These are phyloP conservation scores for Arnoldichthys spilopterus DNA, from an alignment of 2,797 vertebrate species.

Conservation along the genomic window DNA sequence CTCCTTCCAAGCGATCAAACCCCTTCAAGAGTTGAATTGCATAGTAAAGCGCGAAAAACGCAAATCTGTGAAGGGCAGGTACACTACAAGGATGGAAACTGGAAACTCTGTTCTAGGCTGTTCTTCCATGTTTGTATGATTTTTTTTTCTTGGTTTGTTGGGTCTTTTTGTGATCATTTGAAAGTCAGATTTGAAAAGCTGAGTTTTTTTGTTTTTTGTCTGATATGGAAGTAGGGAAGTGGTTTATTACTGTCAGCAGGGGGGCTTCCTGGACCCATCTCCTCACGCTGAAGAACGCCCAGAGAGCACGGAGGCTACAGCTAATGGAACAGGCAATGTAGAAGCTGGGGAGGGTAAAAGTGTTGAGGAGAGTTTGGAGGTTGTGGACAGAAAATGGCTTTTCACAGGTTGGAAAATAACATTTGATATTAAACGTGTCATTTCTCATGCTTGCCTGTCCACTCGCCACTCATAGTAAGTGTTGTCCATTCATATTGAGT, in stretches of 20 bases:
- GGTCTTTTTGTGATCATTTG: neutral
- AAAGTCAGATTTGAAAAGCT: neutral
- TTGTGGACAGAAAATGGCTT: slow-evolving; percentile 50
- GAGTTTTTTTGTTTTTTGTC: slow-evolving; percentile 1
- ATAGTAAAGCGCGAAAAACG: neutral
- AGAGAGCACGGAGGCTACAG: slow-evolving; percentile 62
- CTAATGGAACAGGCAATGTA: slow-evolving; percentile 42
- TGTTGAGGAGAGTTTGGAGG: slow-evolving; percentile 30
- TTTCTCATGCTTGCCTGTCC: slow-evolving; percentile 5
- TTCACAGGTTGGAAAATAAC: slow-evolving; percentile 7
- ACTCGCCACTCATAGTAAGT: slow-evolving; percentile 6
- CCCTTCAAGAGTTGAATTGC: neutral
- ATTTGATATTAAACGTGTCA: slow-evolving; percentile 11
- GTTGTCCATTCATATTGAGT: neutral
- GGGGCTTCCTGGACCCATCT: slow-evolving; percentile 64
- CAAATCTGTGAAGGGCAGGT: too few species aligned
- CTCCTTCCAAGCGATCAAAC: neutral
- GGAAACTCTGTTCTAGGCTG: neutral
- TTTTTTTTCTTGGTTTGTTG: neutral
- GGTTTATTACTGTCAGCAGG: slow-evolving; percentile 77
- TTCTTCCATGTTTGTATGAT: neutral
- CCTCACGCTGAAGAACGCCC: slow-evolving; percentile 51
- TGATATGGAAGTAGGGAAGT: slow-evolving; percentile 70
- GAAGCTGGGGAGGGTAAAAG: slow-evolving; percentile 28
- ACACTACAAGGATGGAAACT: neutral